Base-by-base conservation (phyloP, 2,888 invertebrate species). In the Epiblema foenella region DNA sequence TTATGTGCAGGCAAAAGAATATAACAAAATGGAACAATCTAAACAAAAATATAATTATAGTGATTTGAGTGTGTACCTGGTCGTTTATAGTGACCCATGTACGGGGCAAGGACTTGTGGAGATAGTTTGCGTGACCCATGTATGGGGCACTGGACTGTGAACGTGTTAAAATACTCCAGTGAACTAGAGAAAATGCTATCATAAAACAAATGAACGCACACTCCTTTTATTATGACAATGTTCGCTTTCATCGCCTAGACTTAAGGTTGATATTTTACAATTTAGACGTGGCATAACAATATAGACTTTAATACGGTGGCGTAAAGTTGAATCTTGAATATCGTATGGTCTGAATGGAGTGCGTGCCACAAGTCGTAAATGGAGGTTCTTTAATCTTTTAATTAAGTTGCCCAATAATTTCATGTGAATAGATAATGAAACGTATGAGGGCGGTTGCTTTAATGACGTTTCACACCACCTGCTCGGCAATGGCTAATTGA, bases 341-440 rank as follows among this genome's bases (percentile, higher is more conserved):
- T 12, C 12, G 15, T 46, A 5, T 8, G 33, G 12, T 5, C 0
- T 46, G 5, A n/a, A 46, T n/a, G 46, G n/a, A 46, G n/a, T 46
- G 46, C 46, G 46, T 46, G 46, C 46, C 46, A 46, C 46, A 46
- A 4, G 46, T 46, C 46, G 46, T 46, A n/a, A 46, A 7, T 15
- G n/a, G n/a, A n/a, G n/a, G 46, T 46, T 46, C 46, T 46, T 46
- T 46, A 46, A 46, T 46, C 15, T 46, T 46, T 46, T 46, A 46
- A 46, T 46, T 46, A n/a, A 46, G 46, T 15, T 46, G n/a, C 8
- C 15, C 42, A 12, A 46, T n/a, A n/a, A 46, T 46, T 46, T 46
- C n/a, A 46, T 46, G n/a, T 5, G 46, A 46, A n/a, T 46, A 46
- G 46, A 46, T 46, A 46, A 46, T 46, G 46, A n/a, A 46, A 46